Percentiles rank a stretch among this genome's conserved stretches.
These are phyloP conservation scores for Pherbina coryleti DNA, from an alignment of 2,888 invertebrate species.

Conservation along the genomic window DNA sequence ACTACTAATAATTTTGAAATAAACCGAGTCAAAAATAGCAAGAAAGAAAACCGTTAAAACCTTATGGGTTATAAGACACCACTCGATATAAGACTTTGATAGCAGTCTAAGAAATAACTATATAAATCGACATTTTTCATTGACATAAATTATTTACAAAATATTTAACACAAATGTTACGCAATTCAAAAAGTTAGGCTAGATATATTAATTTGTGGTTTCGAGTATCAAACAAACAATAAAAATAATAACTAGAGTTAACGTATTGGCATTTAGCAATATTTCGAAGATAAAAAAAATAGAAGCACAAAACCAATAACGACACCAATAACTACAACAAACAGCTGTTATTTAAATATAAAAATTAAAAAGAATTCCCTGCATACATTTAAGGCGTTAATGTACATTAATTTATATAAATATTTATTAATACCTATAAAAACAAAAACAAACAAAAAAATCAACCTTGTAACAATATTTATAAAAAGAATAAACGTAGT, in stretches of 20 bases:
- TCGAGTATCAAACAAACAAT: background rate
- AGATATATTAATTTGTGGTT: slow-evolving; percentile 24
- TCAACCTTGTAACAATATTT: background rate
- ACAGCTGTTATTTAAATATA: background rate
- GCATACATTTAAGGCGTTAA: background rate
- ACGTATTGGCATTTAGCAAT: background rate
- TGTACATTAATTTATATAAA: background rate
- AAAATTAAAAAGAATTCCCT: background rate
- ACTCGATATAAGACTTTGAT: background rate
- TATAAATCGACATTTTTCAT: background rate
- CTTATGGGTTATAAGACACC: background rate
- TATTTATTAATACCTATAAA: background rate
- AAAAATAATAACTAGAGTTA: background rate
- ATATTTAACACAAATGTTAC: background rate
- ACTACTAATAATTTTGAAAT: slow-evolving; percentile 37
- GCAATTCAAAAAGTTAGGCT: background rate
- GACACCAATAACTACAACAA: background rate
- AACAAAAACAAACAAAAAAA: background rate
- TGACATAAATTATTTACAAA: background rate
- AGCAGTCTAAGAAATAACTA: background rate
- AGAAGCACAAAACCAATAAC: background rate
- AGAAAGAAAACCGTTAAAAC: slow-evolving; percentile 15
- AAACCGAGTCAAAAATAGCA: slow-evolving; percentile 27
- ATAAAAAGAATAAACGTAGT: background rate
- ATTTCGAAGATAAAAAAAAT: background rate